phyloP scores from a whole-genome alignment of 2,888 invertebrate species.

The Eupithecia inturbata region DNA sequence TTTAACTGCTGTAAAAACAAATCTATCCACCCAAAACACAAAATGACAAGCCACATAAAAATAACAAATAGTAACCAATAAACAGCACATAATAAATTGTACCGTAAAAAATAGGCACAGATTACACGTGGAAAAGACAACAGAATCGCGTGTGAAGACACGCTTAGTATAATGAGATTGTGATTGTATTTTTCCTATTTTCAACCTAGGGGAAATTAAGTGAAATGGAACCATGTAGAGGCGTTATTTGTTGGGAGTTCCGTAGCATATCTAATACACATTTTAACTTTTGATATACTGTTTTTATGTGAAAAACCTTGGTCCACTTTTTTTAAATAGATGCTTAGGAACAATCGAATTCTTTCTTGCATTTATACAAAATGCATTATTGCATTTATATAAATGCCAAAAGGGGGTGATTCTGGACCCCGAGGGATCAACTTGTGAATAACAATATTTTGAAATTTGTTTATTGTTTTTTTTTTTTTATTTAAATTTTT shows the following conservation, averaged over 20 bases:
- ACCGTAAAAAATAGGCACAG: conserved; percentile 44
- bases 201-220: conserved; percentile 49
- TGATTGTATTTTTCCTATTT: conserved; percentile 64
- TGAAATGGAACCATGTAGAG: conserved; percentile 26
- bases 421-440: too few species aligned
- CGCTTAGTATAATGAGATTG: conserved; percentile 67
- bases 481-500: too few species aligned
- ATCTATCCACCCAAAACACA: conserved; percentile 13
- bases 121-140: conserved; percentile 47
- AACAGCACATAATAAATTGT: conserved; percentile 47
- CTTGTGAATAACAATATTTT: too few species aligned
- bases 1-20: conserved; percentile 6
- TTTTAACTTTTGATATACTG: too few species aligned
- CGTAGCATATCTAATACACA: conserved; percentile 12
- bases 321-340: too few species aligned
- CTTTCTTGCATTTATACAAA: too few species aligned
- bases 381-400: too few species aligned
- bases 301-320: too few species aligned
- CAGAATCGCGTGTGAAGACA: conserved; percentile 66
- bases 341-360: too few species aligned
- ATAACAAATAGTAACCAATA: conserved; percentile 48
- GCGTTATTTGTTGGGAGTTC: conserved; percentile 25
- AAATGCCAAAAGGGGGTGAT: too few species aligned
- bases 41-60: conserved; percentile 40
- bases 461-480: too few species aligned